These are phyloP conservation scores for Eueremaeus valkanovi DNA, from an alignment of 2,888 invertebrate genomes.

Conservation along the genomic window DNA sequence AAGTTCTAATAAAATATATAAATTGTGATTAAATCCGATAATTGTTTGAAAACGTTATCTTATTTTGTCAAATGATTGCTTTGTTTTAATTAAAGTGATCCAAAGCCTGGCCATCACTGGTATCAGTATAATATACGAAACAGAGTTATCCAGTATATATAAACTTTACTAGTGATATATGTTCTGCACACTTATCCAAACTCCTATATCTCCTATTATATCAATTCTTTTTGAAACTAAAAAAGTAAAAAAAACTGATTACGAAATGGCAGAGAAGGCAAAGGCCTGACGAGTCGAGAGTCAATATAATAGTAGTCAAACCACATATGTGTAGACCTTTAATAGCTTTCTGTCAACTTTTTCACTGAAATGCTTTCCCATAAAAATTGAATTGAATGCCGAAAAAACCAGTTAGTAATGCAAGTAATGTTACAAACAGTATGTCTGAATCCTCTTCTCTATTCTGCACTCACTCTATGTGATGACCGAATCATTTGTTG, in stretches of 20 bases:
- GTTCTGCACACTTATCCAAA: background rate
- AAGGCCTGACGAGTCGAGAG: background rate
- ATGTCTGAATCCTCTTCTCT: background rate
- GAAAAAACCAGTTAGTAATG: constrained; percentile 13
- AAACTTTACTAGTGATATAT: background rate
- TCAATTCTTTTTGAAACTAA: background rate
- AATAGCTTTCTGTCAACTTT: constrained; percentile 21
- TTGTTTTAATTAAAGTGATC: too few species aligned
- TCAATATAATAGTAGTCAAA: constrained; percentile 3
- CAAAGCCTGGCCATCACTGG: too few species aligned
- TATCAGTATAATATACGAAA: too few species aligned
- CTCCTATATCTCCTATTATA: background rate
- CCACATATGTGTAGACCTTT: background rate
- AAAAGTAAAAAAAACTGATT: background rate
- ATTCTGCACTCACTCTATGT: background rate
- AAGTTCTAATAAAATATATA: too few species aligned
- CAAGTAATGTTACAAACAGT: too few species aligned
- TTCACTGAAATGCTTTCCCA: constrained; percentile 12
- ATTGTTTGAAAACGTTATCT: too few species aligned
- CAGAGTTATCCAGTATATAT: too few species aligned
- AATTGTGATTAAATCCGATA: too few species aligned
- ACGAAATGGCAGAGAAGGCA: constrained; percentile 16
- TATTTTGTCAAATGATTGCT: too few species aligned
- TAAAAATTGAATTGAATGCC: constrained; percentile 8
- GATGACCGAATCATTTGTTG: constrained; percentile 4